phyloP scores from a whole-genome alignment of 2,113 vertebrate species.

The Upupa epops region DNA sequence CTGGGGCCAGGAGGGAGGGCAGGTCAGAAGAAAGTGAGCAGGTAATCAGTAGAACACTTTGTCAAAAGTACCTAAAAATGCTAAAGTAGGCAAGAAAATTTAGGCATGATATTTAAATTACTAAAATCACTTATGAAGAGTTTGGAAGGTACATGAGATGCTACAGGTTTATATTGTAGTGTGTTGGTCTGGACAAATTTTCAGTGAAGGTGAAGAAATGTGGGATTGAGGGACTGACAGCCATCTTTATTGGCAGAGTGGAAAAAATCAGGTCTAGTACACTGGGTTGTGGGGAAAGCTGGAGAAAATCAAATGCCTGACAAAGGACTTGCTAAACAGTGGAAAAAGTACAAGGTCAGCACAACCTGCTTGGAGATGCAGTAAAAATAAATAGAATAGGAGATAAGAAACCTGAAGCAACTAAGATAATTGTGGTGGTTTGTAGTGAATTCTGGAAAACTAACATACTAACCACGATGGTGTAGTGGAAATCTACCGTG shows the following conservation, averaged over 20 bases:
- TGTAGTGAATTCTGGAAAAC: too few species aligned
- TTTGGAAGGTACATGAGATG: rapidly evolving
- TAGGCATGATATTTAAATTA: background rate
- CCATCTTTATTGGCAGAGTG: background rate
- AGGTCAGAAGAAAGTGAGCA: background rate
- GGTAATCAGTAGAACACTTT: background rate
- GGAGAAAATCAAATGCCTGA: too few species aligned
- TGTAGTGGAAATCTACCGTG: too few species aligned
- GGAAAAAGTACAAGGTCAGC: too few species aligned
- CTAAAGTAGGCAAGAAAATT: background rate
- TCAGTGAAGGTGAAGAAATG: background rate
- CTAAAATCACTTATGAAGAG: background rate
- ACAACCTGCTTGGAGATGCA: too few species aligned
- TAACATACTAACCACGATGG: too few species aligned
- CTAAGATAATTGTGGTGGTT: too few species aligned
- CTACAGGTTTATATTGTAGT: background rate
- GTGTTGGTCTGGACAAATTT: background rate
- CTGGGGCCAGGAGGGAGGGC: background rate
- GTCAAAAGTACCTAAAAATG: background rate
- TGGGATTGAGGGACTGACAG: background rate
- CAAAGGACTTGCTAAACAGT: too few species aligned
- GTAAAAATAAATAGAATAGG: too few species aligned
- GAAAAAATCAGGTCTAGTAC: background rate
- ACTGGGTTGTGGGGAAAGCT: too few species aligned
- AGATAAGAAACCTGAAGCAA: too few species aligned